Percentiles rank a stretch among this genome's conserved stretches.
Evolutionary conservation across 2,888 invertebrate species (phyloP).

Genomic region (Drepanosiphum platanoidis): DNA sequence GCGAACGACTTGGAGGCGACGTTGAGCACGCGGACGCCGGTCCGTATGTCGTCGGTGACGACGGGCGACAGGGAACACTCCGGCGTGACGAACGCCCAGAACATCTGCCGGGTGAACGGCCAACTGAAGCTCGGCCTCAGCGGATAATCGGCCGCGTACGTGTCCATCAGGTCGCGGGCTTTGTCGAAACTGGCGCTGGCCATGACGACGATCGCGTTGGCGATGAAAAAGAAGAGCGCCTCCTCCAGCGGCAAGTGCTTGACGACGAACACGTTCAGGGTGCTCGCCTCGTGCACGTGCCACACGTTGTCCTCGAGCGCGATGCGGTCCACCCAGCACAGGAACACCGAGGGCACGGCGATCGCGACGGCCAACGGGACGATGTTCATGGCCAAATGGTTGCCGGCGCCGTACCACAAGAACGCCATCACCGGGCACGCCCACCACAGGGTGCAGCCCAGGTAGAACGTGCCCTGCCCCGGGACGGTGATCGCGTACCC

Average conservation of each 20-base stretch:
- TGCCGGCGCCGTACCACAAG: slow-evolving; percentile 1
- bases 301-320: not conserved
- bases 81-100: not conserved
- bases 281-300: not conserved
- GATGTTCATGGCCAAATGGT: not conserved
- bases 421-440: not conserved
- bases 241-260: not conserved
- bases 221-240: not conserved
- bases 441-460: not conserved
- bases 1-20: slow-evolving; percentile 4
- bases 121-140: not conserved
- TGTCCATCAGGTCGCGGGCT: not conserved
- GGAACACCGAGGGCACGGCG: not conserved
- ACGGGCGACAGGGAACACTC: not conserved
- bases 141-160: not conserved
- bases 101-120: not conserved
- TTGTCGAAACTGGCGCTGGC: not conserved
- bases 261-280: not conserved
- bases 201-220: not conserved
- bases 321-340: not conserved
- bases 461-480: not conserved
- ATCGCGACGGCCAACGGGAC: not conserved
- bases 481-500: not conserved
- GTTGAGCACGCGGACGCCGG: not conserved
- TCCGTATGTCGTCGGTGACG: not conserved